phyloP scores from a whole-genome alignment of 2,113 vertebrate genomes.

The Rhineura floridana region DNA sequence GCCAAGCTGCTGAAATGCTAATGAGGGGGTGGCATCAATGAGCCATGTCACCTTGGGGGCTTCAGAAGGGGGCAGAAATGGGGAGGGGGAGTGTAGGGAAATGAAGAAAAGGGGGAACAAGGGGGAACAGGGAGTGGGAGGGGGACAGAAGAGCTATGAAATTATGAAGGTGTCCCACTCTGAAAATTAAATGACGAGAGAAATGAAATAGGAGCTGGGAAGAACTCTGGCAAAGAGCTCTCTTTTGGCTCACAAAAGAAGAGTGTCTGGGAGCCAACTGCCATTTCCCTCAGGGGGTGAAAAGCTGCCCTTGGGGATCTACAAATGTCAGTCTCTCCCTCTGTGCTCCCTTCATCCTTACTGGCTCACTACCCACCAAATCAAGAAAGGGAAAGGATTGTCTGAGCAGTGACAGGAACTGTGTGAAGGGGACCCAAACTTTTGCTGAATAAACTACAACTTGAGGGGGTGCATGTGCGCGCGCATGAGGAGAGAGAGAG shows the following conservation, averaged over 20 bases:
- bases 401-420: not conserved
- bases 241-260: slow-evolving; percentile 31
- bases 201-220: not conserved
- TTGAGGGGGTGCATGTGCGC: too few relatives aligned
- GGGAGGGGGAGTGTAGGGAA: slow-evolving; percentile 32
- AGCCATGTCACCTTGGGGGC: slow-evolving; percentile 87
- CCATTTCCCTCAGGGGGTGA: not conserved
- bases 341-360: fast-evolving
- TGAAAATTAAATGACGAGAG: slow-evolving; percentile 30
- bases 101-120: slow-evolving; percentile 57
- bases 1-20: slow-evolving; percentile 88
- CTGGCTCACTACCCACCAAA: not conserved
- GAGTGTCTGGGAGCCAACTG: slow-evolving; percentile 25
- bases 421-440: not conserved
- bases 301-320: not conserved
- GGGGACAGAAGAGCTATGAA: slow-evolving; percentile 43
- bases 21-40: slow-evolving; percentile 91
- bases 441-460: not conserved
- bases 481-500: too few relatives aligned
- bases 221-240: slow-evolving; percentile 15
- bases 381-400: not conserved
- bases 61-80: slow-evolving; percentile 74
- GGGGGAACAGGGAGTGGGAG: slow-evolving; percentile 34
- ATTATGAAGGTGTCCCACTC: slow-evolving; percentile 43
- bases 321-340: not conserved